phyloP scores from a whole-genome alignment of 2,888 invertebrate species.

The Hyppa rectilinea region DNA sequence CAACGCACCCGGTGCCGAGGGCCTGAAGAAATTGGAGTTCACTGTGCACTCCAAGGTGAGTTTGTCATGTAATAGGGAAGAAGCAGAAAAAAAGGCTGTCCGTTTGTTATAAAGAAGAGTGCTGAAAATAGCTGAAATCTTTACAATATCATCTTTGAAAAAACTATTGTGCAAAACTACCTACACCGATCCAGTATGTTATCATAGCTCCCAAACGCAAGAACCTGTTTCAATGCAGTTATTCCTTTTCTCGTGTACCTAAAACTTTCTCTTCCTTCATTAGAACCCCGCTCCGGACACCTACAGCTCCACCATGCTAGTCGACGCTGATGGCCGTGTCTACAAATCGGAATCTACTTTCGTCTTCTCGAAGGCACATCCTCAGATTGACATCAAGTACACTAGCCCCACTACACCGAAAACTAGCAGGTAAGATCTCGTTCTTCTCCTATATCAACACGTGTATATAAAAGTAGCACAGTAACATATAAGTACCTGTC shows the following conservation, averaged over 20 bases:
- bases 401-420: slow-evolving; percentile 3
- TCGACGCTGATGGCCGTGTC: slow-evolving; percentile 6
- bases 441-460: background rate
- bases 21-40: slow-evolving; percentile 87
- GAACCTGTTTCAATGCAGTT: background rate
- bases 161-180: background rate
- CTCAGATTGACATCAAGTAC: slow-evolving; percentile 8
- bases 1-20: slow-evolving; percentile 84
- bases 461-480: background rate
- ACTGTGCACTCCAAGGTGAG: slow-evolving; percentile 85
- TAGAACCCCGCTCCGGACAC: slow-evolving; percentile 14
- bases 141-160: background rate
- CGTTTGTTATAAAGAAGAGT: background rate
- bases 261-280: background rate
- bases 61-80: background rate
- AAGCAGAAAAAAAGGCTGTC: background rate
- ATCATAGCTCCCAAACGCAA: background rate
- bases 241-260: background rate
- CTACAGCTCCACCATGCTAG: background rate
- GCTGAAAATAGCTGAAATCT: background rate
- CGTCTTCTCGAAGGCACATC: slow-evolving; percentile 11
- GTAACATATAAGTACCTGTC: background rate
- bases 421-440: slow-evolving; percentile 3
- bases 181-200: background rate
- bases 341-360: background rate